phyloP scores from a whole-genome alignment of 2,797 vertebrate genomes.

The Sarcophilus harrisii region DNA sequence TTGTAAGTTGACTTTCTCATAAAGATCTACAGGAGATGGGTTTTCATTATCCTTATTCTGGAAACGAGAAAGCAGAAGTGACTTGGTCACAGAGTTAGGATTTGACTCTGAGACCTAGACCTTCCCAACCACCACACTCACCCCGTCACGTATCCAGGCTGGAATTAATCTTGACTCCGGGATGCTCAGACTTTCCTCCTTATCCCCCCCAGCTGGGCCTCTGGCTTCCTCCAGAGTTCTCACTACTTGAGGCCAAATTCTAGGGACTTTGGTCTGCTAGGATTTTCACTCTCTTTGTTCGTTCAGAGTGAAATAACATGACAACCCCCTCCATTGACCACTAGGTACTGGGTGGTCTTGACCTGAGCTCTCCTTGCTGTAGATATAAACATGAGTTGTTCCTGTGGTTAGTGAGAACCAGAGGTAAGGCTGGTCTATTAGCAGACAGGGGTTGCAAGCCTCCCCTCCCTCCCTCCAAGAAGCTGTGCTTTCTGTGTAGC shows the following conservation, averaged over 20 bases:
- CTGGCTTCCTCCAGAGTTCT: background rate
- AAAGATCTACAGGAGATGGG: background rate
- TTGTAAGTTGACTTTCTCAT: background rate
- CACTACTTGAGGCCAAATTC: background rate
- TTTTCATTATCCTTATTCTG: background rate
- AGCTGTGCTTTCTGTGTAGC: background rate
- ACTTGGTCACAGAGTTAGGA: background rate
- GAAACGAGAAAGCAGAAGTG: background rate
- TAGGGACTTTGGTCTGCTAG: background rate
- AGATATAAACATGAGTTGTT: no score
- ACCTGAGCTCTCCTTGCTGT: no score
- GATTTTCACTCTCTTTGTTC: conserved; percentile 40
- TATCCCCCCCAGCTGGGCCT: background rate
- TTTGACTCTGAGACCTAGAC: background rate
- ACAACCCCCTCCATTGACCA: background rate
- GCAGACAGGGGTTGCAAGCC: background rate
- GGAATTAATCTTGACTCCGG: background rate
- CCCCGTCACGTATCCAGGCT: no score
- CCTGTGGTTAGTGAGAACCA: no score
- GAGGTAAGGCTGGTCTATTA: background rate
- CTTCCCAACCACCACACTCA: background rate
- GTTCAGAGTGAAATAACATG: background rate
- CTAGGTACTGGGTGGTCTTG: no score
- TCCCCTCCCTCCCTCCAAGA: background rate
- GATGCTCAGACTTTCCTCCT: background rate